Conservation (phyloP, 2,888 invertebrate genomes). For the Stratiomys singularior region DNA sequence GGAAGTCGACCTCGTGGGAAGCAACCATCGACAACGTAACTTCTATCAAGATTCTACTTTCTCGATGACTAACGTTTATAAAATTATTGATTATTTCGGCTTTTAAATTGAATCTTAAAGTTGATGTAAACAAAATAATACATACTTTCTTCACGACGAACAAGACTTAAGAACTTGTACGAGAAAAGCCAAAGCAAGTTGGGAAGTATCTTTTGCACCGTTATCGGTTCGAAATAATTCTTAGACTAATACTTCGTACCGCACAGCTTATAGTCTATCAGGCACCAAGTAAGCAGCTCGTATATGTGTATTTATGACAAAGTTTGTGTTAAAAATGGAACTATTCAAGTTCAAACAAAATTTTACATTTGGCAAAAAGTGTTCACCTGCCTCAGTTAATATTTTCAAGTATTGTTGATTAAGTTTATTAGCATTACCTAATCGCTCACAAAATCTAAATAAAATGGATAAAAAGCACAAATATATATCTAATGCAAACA, state of each 20-base stretch:
- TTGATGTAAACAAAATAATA: not conserved
- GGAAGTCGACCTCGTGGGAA: conserved; percentile 36
- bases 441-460: too few relatives aligned
- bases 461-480: too few relatives aligned
- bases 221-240: conserved; percentile 23
- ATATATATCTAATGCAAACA: too few relatives aligned
- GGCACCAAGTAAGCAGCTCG: not conserved
- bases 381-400: too few relatives aligned
- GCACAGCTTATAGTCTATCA: not conserved
- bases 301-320: not conserved
- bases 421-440: too few relatives aligned
- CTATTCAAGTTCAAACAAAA: too few relatives aligned
- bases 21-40: not conserved
- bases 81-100: not conserved
- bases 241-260: not conserved
- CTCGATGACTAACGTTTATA: not conserved
- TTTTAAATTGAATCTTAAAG: not conserved
- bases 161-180: conserved; percentile 17
- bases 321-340: conserved; percentile 34
- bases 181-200: not conserved
- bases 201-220: not conserved
- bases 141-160: conserved; percentile 32
- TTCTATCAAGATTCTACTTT: not conserved
- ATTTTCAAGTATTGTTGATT: too few relatives aligned
- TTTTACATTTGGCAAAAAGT: too few relatives aligned